A percentile compares a stretch with the other conserved stretches of the same genome.
Conservation (phyloP, 2,888 invertebrate species). For the Tanytarsus gracilentus region DNA sequence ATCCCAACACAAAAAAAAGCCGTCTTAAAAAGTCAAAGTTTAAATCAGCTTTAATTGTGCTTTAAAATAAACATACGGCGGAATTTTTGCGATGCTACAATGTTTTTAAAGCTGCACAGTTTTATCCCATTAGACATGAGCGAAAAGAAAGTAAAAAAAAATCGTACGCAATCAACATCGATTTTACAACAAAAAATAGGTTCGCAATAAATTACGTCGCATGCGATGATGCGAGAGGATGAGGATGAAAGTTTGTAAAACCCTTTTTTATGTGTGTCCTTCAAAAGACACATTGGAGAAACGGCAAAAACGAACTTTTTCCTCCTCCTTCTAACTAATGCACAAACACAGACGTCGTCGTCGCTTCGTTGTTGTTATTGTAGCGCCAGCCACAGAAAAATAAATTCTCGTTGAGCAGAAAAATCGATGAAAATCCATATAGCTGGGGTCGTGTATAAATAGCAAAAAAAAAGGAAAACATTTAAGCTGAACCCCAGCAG, state of each 20-base stretch:
- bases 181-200: not conserved
- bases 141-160: no score
- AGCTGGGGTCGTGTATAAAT: slow-evolving; percentile 16
- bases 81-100: no score
- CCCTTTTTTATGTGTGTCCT: not conserved
- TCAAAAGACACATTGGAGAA: no score
- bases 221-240: no score
- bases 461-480: not conserved
- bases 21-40: no score
- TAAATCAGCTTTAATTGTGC: no score
- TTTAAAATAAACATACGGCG: no score
- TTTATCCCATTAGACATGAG: no score
- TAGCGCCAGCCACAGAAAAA: not conserved
- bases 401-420: slow-evolving; percentile 18
- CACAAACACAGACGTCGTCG: not conserved
- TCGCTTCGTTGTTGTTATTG: not conserved
- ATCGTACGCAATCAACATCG: not conserved
- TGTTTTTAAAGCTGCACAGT: no score
- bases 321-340: not conserved
- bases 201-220: not conserved
- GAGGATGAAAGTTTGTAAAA: no score
- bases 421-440: slow-evolving; percentile 27
- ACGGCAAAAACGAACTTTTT: not conserved
- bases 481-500: slow-evolving; percentile 15
- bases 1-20: no score